Evolutionary conservation across 2,888 invertebrate species (phyloP), one percentile per base, ranked within the genome.

Genomic region (Trissolcus brochymenae): DNA sequence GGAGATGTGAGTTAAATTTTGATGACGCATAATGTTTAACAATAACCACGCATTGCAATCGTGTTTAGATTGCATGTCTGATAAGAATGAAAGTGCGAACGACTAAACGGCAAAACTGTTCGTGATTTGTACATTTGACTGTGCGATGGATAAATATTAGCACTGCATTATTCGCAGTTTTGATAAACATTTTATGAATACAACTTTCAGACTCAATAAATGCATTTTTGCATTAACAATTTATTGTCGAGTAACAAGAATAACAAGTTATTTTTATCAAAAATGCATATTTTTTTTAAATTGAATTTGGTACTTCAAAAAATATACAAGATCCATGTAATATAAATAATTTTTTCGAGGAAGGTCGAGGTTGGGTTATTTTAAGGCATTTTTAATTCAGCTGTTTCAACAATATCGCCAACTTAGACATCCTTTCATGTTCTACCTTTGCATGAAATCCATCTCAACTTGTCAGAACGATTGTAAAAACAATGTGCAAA

Each of bases 401-500:
- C 64, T 64, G 71, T 71, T 71, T 71, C 56, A 71, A 71, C 57
- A 71, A 71, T 51, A 46, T 71, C 50, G 56, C 56, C 57, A 54
- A 59, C 65, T 54, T 65, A 65, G 59, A 14, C 59, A 54, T 66
- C 55, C 55, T 60, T 73, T 73, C 60, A 50, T 43, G 65, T 66
- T 73, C 55, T 7, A 29, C 72, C 55, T 65, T 73, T 65, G 41
- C 72, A 54, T 65, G 51, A 72, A 65, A 59, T 53, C 49, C 61
- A 29, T 72, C 65, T 60, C 50, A 13, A 14, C 65, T 65, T 60
- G 72, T 73, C 65, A 73, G 65, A 65, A 65, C 46, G 53, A 73
- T 60, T 60, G 65, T 65, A 66, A 73, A 73, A 73, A 73, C 65
- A 73, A 73, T 65, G n/a, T 60, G 53, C 55, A 66, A 66, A 73